These are phyloP conservation scores for Tipula confusa DNA, from an alignment of 2,888 invertebrate species.

Conservation along the genomic window DNA sequence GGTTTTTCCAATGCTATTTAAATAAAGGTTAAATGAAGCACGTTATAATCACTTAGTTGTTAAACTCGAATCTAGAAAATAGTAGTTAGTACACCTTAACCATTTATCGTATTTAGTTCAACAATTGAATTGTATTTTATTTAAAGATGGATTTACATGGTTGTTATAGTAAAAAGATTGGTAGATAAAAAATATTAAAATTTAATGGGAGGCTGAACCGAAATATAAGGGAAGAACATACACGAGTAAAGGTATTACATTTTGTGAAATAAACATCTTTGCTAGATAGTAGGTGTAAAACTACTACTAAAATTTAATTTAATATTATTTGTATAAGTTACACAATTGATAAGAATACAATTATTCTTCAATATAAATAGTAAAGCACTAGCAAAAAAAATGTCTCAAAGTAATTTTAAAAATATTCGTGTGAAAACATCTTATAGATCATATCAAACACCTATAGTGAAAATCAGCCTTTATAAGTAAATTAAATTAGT, in stretches of 20 bases:
- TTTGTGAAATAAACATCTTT: not conserved
- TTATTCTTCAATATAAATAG: not conserved
- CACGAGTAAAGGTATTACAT: not conserved
- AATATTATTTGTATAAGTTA: not conserved
- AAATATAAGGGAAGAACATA: too few species aligned
- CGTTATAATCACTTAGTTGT: too few species aligned
- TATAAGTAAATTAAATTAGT: constrained; percentile 3
- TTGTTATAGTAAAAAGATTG: too few species aligned
- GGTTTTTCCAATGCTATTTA: too few species aligned
- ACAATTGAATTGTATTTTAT: too few species aligned
- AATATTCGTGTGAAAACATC: not conserved
- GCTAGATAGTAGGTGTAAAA: not conserved
- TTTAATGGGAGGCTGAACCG: too few species aligned
- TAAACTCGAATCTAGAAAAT: too few species aligned
- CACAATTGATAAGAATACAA: not conserved
- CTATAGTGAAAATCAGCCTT: not conserved
- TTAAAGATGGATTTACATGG: too few species aligned
- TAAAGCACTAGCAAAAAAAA: not conserved
- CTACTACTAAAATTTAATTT: not conserved
- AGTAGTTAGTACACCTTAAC: too few species aligned
- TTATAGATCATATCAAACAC: not conserved
- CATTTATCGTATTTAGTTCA: too few species aligned
- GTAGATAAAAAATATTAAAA: too few species aligned
- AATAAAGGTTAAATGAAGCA: too few species aligned
- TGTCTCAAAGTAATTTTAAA: not conserved